Base-by-base conservation (phyloP, 2,113 vertebrate genomes). In the Perognathus longimembris region DNA sequence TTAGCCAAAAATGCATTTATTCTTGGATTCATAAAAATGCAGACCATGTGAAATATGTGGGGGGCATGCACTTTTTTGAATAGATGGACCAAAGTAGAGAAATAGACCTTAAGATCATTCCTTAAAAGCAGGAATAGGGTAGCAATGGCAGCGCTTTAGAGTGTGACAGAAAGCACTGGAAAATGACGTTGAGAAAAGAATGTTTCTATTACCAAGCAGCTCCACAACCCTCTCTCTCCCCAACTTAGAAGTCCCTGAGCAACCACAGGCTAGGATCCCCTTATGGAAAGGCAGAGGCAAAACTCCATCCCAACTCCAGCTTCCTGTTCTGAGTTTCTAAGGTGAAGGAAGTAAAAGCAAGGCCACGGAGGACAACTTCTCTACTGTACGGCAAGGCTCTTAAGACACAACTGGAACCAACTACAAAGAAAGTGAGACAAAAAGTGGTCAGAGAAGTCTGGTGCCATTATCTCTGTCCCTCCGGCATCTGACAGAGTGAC, bases 21-120 rank as follows among this genome's bases (percentile, higher is more conserved):
- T 96, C 95, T 92, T 82, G 82, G 95, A 95, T 87, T 93, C 85
- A 83, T 91, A 95, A 96, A 95, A 95, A 95, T 94, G 40, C 88
- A 93, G 85, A 79, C 91, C 96, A 91, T 96, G 91, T 93, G 91
- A 96, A 95, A 93, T 95, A 95, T 92, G 96, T 78, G 30, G 69
- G 89, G 93, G 66, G 59, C 93, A 79, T 67, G 74, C 66, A 69
- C 87, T 92, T 50, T 89, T 11, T 82, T 54, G 50, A 61, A 84
- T 40, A 93, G 70, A 81, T 21, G 66, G 73, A 83, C 64, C 34
- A 73, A 76, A 87, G 40, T 24, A 59, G 87, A 94, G 57, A 69
- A 91, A 71, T 40, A 73, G 89, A 57, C 26, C 50, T 92, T 70
- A 63, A 89, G 75, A 38, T 73, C 15, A 21, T 84, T 81, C 83